Evolutionary conservation across 2,888 invertebrate species (phyloP), one percentile per base, ranked within the genome.

Genomic region (Nomada lathburiana): DNA sequence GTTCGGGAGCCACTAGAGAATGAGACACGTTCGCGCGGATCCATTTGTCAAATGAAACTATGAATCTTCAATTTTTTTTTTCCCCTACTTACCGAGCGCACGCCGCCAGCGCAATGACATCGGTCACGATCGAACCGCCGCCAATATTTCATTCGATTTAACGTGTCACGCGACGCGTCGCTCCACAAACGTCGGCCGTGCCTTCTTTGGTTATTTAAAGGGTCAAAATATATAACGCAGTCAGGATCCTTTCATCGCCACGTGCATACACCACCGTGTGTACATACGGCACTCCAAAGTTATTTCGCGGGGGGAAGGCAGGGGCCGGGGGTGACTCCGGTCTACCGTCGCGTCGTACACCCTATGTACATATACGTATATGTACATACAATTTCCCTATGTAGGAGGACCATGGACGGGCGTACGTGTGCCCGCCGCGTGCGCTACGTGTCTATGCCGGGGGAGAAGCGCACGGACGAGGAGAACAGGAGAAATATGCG

Each of bases 321-420:
- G n/a, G n/a, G n/a, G n/a, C n/a, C n/a, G n/a, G n/a, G n/a, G n/a
- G n/a, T n/a, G n/a, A n/a, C n/a, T 29, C n/a, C 59, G 50, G 68
- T 50, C 74, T 72, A 73, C 70, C 80, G 68, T 72, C 57, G 57
- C 29, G 0, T 29, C 74, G 18, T 64, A 67, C 64, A 76, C 74
- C 82, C 69, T 7, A 29, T 29, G 29, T 36, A 36, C 29, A 29
- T 7, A 29, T 29, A 29, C 36, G 7, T 7, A 29, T 79, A 69
- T 79, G 82, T 82, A 84, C 84, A 86, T 86, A 86, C 78, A 76
- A 82, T 72, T 86, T 86, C 82, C 78, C 81, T 78, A 86, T 82
- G 78, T 86, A 76, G 70, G 47, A 83, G 80, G 60, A 67, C 42
- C 77, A 69, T 52, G 55, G 16, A 42, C 26, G 53, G 10, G 44